Percentiles rank a stretch among this genome's conserved stretches.
phyloP scores from a whole-genome alignment of 2,888 invertebrate genomes.

The Drosophila phalerata region DNA sequence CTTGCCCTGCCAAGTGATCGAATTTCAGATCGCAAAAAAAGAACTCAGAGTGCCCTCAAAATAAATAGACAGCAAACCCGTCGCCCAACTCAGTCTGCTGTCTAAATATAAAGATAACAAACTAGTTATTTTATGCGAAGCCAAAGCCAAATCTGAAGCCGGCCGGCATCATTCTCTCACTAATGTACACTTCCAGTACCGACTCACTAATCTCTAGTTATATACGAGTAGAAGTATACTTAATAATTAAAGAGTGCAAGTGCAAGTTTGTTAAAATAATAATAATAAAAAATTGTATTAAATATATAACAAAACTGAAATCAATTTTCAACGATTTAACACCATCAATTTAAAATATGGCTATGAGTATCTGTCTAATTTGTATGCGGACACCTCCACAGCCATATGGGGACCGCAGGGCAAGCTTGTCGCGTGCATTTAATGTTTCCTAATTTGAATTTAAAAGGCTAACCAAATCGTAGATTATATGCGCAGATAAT shows the following conservation, averaged over 20 bases:
- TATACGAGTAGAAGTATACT: neutral
- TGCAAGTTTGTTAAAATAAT: constrained; percentile 46
- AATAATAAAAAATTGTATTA: constrained; percentile 2
- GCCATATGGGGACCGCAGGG: constrained; percentile 1
- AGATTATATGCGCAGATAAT: constrained; percentile 72
- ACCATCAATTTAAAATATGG: constrained; percentile 6
- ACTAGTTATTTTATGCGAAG: constrained; percentile 39
- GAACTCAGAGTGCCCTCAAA: constrained; percentile 33
- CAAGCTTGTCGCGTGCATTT: constrained; percentile 70
- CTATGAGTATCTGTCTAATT: constrained; percentile 10
- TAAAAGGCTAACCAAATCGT: constrained; percentile 70
- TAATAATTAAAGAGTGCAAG: constrained; percentile 38
- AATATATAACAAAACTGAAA: constrained; percentile 21
- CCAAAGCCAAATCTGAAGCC: constrained; percentile 37
- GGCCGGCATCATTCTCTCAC: constrained; percentile 42
- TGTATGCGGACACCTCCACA: constrained; percentile 8
- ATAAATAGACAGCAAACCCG: constrained; percentile 31
- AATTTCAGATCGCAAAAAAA: constrained; percentile 53
- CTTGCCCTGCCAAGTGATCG: constrained; percentile 35
- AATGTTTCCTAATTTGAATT: constrained; percentile 76
- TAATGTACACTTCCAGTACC: constrained; percentile 20
- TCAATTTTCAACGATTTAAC: constrained; percentile 33
- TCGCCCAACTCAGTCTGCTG: constrained; percentile 26
- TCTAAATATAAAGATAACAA: constrained; percentile 35
- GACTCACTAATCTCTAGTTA: constrained; percentile 11